Evolutionary conservation across 2,113 vertebrate species (phyloP).

Genomic region (Acrocephalus arundinaceus): DNA sequence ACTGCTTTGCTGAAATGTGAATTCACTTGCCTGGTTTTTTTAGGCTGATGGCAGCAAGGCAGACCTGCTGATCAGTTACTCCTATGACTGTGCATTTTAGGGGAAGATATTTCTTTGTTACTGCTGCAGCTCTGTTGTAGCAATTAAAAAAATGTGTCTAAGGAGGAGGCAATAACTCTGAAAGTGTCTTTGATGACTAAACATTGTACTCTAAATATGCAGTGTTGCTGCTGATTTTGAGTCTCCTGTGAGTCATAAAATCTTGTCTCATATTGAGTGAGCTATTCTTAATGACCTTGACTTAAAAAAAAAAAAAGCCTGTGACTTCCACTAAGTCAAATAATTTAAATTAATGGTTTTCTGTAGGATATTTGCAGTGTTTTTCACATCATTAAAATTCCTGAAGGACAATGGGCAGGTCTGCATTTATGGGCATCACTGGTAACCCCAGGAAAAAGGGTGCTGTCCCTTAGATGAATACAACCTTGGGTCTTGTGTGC

Average conservation of each 20-base stretch:
- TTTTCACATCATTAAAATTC: background rate
- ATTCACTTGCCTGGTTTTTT: background rate
- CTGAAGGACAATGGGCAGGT: background rate
- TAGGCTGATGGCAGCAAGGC: background rate
- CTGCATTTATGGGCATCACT: background rate
- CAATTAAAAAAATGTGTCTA: constrained; percentile 27
- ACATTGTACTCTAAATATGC: background rate
- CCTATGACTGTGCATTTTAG: constrained; percentile 32
- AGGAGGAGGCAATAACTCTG: constrained; percentile 25
- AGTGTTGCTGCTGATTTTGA: constrained; percentile 14
- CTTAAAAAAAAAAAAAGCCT: background rate
- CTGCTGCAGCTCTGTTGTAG: background rate
- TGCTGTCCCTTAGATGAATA: background rate
- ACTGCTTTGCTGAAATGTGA: background rate
- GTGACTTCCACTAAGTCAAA: background rate
- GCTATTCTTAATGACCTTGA: constrained; percentile 30
- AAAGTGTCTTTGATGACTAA: constrained; percentile 13
- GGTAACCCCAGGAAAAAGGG: background rate
- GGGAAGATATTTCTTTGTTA: constrained; percentile 1
- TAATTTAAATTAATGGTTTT: constrained; percentile 28
- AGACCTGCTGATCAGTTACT: background rate
- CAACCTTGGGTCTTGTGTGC: background rate
- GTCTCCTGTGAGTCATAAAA: constrained; percentile 50
- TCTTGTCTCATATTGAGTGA: background rate
- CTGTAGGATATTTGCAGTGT: background rate